Evolutionary conservation across 1,140 invertebrate species (phyloP), one percentile per base, ranked within the genome.

Genomic region (Sarcophaga peregrina): DNA sequence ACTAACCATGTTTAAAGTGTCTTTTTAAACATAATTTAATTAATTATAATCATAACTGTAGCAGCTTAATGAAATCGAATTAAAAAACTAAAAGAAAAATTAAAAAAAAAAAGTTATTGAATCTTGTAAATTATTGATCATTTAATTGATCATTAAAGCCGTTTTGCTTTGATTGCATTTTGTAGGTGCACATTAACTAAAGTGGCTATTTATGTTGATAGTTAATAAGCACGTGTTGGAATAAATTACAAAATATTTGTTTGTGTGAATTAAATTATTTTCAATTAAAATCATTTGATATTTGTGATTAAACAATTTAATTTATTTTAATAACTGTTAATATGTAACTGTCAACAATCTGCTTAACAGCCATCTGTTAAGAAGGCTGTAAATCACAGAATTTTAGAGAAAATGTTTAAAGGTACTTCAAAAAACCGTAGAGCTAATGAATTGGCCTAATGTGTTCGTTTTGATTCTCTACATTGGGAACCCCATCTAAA

Each of bases 151-250:
- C 13, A n/a, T n/a, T n/a, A 6, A 58, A 58, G 11, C n/a, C 15
- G n/a, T 58, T 58, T 58, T 58, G 13, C n/a, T n/a, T n/a, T 58
- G 54, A 58, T 13, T 58, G 13, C 13, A 13, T 58, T 58, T 58
- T n/a, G 54, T 58, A 58, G 54, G 54, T 58, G 54, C 11, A 0
- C 54, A 58, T 58, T 58, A 37, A 37, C 25, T 37, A n/a, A 58
- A 58, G 11, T 58, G 54, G 6, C n/a, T 58, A n/a, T 58, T n/a
- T 58, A 7, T n/a, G 54, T n/a, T 58, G 54, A n/a, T n/a, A 58
- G 54, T 58, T 58, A n/a, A 58, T 58, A n/a, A 58, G 54, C 54
- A 58, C 54, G 54, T 58, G 54, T 58, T 58, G 15, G 54, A 58
- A 58, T 58, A 58, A 58, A 58, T 58, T 58, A 58, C 13, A 58